Conservation (phyloP, 1,140 invertebrate genomes). For the Listronotus bonariensis region DNA sequence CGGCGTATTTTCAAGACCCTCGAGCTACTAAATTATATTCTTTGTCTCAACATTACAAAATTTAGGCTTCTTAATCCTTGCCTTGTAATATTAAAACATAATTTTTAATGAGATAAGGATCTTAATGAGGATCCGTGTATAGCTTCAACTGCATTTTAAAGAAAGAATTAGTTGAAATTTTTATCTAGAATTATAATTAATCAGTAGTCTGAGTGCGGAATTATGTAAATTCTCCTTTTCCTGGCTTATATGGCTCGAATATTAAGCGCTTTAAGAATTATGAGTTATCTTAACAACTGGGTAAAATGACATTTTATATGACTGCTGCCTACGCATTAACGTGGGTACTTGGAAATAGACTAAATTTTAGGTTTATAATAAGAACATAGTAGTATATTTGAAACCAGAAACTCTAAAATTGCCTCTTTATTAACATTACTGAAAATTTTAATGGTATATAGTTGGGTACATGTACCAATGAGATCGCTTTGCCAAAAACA, state of each 20-base stretch:
- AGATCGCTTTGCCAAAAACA: too few species aligned
- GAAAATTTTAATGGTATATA: too few species aligned
- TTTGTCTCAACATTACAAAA: conserved; percentile 2
- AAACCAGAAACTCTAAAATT: too few species aligned
- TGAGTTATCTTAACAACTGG: conserved; percentile 1
- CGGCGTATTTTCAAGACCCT: too few species aligned
- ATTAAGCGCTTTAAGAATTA: conserved; percentile 8
- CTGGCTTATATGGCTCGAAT: conserved; percentile 2
- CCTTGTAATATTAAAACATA: conserved; percentile 11
- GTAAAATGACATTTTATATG: neutral
- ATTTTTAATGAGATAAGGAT: conserved; percentile 18
- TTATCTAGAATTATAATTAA: conserved; percentile 26
- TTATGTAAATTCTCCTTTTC: conserved; percentile 20
- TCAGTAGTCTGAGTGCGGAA: conserved; percentile 20
- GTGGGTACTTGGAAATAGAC: neutral
- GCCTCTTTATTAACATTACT: too few species aligned
- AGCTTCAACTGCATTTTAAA: conserved; percentile 4
- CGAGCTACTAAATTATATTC: neutral
- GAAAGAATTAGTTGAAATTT: conserved; percentile 12
- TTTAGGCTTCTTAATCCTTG: conserved; percentile 9
- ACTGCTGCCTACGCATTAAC: neutral
- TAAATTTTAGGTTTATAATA: too few species aligned
- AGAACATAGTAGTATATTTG: too few species aligned
- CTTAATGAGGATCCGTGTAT: conserved; percentile 20
- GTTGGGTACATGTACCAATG: too few species aligned